Base-by-base conservation (phyloP, 53 echinoderm and acorn worm genomes). In the Echinarachnius parma region DNA sequence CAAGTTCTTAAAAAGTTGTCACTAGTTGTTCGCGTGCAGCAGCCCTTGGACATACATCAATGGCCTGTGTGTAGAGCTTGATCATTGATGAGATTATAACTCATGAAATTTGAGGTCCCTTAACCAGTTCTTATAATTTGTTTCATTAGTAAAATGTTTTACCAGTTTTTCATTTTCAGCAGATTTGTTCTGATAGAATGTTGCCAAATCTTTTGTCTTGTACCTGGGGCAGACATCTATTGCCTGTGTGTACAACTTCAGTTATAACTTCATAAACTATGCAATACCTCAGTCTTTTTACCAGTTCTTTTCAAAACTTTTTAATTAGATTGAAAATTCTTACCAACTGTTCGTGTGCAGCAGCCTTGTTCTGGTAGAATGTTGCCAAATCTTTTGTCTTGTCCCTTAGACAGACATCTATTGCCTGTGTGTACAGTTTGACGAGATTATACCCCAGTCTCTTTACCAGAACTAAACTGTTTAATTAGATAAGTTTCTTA, bases 91-190 rank as follows among this genome's bases (percentile, higher is more conserved):
- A n/a, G n/a, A n/a, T n/a, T n/a, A n/a, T n/a, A n/a, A n/a, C n/a
- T n/a, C n/a, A n/a, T n/a, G n/a, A n/a, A n/a, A n/a, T n/a, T n/a
- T n/a, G n/a, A n/a, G n/a, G n/a, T n/a, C n/a, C n/a, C n/a, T n/a
- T n/a, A n/a, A n/a, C n/a, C n/a, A n/a, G n/a, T n/a, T n/a, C n/a
- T n/a, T n/a, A n/a, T n/a, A n/a, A n/a, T n/a, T n/a, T n/a, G n/a
- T n/a, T n/a, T n/a, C n/a, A n/a, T n/a, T n/a, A n/a, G n/a, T n/a
- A n/a, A n/a, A n/a, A n/a, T n/a, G n/a, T n/a, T 77, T 81, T 84
- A 93, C 94, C 94, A 89, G 47, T 31, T 93, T 89, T 53, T 93
- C 94, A 54, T 90, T 86, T 10, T 89, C 93, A 10, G 94, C 94
- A 1, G 94, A 89, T 32, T 90, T 79, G 62, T 93, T 93, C 84